A percentile compares a stretch with the other conserved stretches of the same genome.
phyloP scores from a whole-genome alignment of 2,888 invertebrate species.

The Diabrotica balteata region DNA sequence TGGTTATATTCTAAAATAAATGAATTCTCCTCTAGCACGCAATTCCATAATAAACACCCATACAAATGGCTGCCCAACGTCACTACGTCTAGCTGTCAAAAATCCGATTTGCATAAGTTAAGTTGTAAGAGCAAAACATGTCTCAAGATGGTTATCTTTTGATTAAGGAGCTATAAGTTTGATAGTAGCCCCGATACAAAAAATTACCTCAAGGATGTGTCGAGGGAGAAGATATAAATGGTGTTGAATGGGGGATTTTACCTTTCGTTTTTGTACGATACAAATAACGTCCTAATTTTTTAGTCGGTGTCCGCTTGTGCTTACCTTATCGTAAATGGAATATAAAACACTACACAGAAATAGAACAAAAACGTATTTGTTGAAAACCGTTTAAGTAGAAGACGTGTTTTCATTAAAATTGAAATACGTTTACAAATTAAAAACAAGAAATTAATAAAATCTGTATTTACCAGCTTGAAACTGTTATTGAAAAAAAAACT shows the following conservation, averaged over 20 bases:
- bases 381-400: too few relatives aligned
- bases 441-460: too few relatives aligned
- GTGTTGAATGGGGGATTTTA: background rate
- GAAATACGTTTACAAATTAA: too few relatives aligned
- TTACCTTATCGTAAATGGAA: too few relatives aligned
- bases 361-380: too few relatives aligned
- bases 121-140: constrained; percentile 46
- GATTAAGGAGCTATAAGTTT: constrained; percentile 33
- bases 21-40: constrained; percentile 49
- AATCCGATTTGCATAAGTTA: constrained; percentile 55
- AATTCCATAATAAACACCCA: constrained; percentile 51
- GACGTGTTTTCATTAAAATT: too few relatives aligned
- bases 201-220: constrained; percentile 13
- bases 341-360: too few relatives aligned
- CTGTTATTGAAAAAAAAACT: too few relatives aligned
- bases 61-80: constrained; percentile 50
- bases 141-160: constrained; percentile 32
- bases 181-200: constrained; percentile 10
- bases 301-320: too few relatives aligned
- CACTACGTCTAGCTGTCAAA: constrained; percentile 55
- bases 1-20: constrained; percentile 30
- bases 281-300: too few relatives aligned
- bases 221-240: constrained; percentile 3
- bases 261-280: background rate
- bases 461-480: too few relatives aligned